Conservation (phyloP, 1,140 invertebrate genomes). For the Cyphomyrmex costatus region DNA sequence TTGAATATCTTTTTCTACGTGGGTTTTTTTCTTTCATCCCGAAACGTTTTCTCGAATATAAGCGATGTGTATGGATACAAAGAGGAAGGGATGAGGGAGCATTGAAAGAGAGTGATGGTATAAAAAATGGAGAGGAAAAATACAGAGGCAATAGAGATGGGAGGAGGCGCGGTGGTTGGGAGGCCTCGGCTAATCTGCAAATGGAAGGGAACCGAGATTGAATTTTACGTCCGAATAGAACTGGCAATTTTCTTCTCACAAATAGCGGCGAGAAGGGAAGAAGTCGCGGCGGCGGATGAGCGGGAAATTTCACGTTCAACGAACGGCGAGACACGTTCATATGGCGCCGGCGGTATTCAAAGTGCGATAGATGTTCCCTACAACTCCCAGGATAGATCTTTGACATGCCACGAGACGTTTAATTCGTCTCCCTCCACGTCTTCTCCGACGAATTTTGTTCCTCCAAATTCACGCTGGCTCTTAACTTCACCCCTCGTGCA, state of each 20-base stretch:
- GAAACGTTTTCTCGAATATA: constrained; percentile 4
- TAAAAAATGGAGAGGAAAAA: constrained; percentile 20
- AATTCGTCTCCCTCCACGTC: constrained; percentile 48
- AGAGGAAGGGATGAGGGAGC: neutral
- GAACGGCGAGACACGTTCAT: constrained; percentile 55
- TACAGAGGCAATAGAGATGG: constrained; percentile 14
- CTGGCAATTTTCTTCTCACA: constrained; percentile 77
- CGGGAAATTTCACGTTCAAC: constrained; percentile 70
- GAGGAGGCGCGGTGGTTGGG: neutral
- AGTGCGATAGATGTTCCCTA: constrained; percentile 10
- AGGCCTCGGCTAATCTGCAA: constrained; percentile 77
- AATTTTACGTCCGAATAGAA: constrained; percentile 80
- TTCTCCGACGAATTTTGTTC: constrained; percentile 58
- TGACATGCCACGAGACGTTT: constrained; percentile 68
- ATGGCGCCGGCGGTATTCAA: constrained; percentile 53
- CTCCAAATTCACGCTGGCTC: constrained; percentile 8
- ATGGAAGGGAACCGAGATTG: constrained; percentile 78
- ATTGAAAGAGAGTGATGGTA: neutral
- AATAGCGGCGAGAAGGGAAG: constrained; percentile 45
- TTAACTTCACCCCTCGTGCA: constrained; percentile 56
- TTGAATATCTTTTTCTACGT: neutral
- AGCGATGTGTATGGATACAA: neutral
- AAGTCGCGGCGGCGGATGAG: constrained; percentile 50
- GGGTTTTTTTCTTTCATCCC: neutral
- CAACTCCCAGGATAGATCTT: constrained; percentile 50